Evolutionary conservation across 2,113 vertebrate species (phyloP).

Genomic region (Thamnaconus septentrionalis): DNA sequence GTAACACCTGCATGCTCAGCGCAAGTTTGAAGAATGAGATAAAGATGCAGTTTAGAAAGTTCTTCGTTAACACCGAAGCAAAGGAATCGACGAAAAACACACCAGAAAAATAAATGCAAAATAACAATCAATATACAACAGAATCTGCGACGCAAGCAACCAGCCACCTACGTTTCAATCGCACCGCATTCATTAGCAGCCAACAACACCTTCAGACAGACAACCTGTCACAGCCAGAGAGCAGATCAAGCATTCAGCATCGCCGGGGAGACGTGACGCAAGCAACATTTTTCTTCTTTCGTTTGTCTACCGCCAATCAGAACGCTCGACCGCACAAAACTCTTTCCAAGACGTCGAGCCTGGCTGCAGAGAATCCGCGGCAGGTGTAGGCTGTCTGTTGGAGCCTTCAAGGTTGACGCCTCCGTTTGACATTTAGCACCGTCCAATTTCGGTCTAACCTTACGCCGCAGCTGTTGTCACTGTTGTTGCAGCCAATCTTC

Average conservation of each 20-base stretch:
- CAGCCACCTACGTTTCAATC: too few species aligned
- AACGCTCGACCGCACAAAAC: slow-evolving; percentile 44
- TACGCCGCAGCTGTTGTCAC: too few species aligned
- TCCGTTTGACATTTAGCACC: slow-evolving; percentile 62
- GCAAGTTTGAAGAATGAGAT: neutral
- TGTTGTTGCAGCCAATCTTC: too few species aligned
- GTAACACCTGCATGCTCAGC: too few species aligned
- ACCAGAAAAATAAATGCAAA: too few species aligned
- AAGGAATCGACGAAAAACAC: too few species aligned
- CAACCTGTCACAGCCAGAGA: slow-evolving; percentile 15
- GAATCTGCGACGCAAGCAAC: too few species aligned
- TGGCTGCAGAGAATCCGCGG: slow-evolving; percentile 35
- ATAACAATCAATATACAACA: too few species aligned
- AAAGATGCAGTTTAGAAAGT: neutral
- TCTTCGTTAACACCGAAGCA: too few species aligned
- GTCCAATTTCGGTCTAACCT: too few species aligned
- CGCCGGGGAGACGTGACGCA: slow-evolving; percentile 4
- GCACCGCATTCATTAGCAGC: neutral
- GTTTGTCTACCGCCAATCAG: slow-evolving; percentile 52
- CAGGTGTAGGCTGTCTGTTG: slow-evolving; percentile 20
- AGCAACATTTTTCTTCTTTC: slow-evolving; percentile 33
- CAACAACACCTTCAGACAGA: slow-evolving; percentile 1
- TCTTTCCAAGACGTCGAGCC: slow-evolving; percentile 70
- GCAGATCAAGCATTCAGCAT: slow-evolving; percentile 9
- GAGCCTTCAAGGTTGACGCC: slow-evolving; percentile 37